Conservation (phyloP, 2,888 invertebrate genomes). For the Odontothrips loti region DNA sequence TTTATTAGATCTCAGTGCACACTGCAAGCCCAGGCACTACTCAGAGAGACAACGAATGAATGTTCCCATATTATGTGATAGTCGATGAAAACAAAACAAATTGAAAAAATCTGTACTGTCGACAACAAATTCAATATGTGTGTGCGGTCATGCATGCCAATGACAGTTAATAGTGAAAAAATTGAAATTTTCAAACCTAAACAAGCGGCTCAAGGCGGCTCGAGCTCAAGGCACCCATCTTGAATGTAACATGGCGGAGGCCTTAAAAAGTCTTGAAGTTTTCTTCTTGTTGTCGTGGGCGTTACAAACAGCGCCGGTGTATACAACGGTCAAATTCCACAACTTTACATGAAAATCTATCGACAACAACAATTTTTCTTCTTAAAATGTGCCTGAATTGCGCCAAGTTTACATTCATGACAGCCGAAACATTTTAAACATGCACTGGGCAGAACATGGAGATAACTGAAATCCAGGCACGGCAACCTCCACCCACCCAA, state of each 20-base stretch:
- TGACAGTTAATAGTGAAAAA: neutral
- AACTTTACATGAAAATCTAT: too few species aligned
- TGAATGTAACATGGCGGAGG: neutral
- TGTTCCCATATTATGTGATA: neutral
- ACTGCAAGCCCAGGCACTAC: too few species aligned
- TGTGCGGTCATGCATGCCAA: neutral
- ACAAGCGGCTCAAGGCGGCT: neutral
- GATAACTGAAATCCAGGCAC: too few species aligned
- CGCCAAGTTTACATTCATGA: too few species aligned
- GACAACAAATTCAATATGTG: neutral
- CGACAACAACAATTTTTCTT: too few species aligned
- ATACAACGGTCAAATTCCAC: too few species aligned
- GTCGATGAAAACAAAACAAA: neutral
- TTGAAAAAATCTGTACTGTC: neutral
- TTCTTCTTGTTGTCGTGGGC: neutral
- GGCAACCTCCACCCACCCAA: too few species aligned
- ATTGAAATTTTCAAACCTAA: neutral
- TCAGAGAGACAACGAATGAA: too few species aligned
- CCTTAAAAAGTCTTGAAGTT: neutral
- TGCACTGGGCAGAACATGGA: too few species aligned
- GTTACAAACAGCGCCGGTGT: neutral
- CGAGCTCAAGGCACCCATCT: neutral
- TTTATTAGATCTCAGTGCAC: neutral
- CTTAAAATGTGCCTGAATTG: too few species aligned
- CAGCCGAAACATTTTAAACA: too few species aligned